phyloP scores from a whole-genome alignment of 2,888 invertebrate species.

The Ceratothoa steindachneri region DNA sequence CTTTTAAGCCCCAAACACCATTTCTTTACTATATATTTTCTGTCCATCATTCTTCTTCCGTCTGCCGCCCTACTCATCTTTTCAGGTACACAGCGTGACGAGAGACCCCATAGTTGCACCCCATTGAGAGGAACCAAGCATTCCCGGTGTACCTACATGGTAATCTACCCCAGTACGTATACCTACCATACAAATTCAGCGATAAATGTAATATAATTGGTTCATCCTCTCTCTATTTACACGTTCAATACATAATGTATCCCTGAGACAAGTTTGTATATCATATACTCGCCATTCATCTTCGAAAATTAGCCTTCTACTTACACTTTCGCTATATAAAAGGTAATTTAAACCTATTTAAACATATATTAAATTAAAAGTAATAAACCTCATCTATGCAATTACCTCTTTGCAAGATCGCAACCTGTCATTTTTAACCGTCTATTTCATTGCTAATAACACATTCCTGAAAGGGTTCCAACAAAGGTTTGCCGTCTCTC shows the following conservation, averaged over 20 bases:
- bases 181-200: not conserved
- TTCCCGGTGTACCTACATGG: too few species aligned
- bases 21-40: too few species aligned
- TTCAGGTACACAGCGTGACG: too few species aligned
- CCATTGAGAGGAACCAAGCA: too few species aligned
- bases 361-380: constrained; percentile 3
- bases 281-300: constrained; percentile 6
- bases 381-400: not conserved
- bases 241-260: not conserved
- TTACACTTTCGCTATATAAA: not conserved
- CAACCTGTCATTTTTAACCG: not conserved
- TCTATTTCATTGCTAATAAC: not conserved
- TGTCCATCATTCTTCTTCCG: too few species aligned
- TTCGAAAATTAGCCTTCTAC: not conserved
- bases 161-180: not conserved
- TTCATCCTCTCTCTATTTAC: not conserved
- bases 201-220: not conserved
- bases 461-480: not conserved
- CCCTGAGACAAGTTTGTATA: not conserved
- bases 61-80: too few species aligned
- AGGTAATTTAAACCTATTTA: constrained; percentile 4
- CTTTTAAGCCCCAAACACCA: too few species aligned
- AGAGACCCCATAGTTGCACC: too few species aligned
- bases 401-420: constrained; percentile 1
- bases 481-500: not conserved